Evolutionary conservation across 1,140 invertebrate species (phyloP).

Genomic region (Aphidius gifuensis): DNA sequence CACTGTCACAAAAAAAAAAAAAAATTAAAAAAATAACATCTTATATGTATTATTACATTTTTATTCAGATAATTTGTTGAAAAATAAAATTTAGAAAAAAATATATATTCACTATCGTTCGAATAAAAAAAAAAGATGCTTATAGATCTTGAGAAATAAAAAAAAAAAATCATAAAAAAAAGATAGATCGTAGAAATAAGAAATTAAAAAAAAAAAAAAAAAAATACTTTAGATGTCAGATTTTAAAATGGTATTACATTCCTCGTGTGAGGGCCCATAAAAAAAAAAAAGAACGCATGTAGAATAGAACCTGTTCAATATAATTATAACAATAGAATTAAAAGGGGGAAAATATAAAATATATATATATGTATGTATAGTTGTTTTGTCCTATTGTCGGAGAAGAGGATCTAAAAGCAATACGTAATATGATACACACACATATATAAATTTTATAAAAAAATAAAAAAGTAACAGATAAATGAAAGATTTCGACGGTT

Average conservation of each 20-base stretch:
- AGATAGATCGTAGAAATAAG: background rate
- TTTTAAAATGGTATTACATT: too few relatives aligned
- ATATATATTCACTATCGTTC: too few relatives aligned
- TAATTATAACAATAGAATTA: conserved; percentile 10
- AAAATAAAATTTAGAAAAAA: too few relatives aligned
- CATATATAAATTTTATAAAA: too few relatives aligned
- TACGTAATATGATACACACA: too few relatives aligned
- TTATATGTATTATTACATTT: background rate
- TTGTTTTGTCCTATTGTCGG: too few relatives aligned
- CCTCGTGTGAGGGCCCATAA: too few relatives aligned
- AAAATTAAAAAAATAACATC: background rate
- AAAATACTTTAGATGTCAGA: background rate
- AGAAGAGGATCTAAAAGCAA: too few relatives aligned
- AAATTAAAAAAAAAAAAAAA: conserved; percentile 16
- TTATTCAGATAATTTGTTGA: background rate
- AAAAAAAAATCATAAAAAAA: too few relatives aligned
- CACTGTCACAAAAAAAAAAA: background rate
- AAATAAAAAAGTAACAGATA: background rate
- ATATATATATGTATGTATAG: too few relatives aligned
- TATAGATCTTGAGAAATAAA: too few relatives aligned
- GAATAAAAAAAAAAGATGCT: too few relatives aligned
- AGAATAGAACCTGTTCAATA: conserved; percentile 5
- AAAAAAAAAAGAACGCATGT: conserved; percentile 6
- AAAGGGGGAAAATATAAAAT: conserved; percentile 1
- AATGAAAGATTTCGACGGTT: background rate